Evolutionary conservation across 1,140 invertebrate species (phyloP), one percentile per base, ranked within the genome.

Genomic region (Plectus sambesii): DNA sequence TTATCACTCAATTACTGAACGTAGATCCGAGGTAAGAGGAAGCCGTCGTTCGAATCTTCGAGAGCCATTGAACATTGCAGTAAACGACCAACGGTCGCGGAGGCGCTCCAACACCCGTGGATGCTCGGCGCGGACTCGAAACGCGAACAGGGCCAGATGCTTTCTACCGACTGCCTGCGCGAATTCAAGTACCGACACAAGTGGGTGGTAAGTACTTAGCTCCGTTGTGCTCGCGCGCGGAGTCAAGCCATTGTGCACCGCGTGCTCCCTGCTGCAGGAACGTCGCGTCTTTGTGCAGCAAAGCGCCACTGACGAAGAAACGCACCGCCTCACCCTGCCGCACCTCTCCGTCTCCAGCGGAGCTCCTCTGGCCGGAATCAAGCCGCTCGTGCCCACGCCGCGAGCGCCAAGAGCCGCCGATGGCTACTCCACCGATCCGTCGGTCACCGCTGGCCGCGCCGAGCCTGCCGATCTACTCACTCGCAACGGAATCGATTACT

Each of bases 1-100:
- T 94, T 67, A 82, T 94, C 41, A 75, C 76, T n/a, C 81, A 79
- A 41, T 68, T 93, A 0, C 69, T 94, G 23, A 73, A 53, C 17
- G 30, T 61, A 19, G 55, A 70, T 40, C 62, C 66, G 35, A 29
- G 25, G 56, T 61, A 47, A 58, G 53, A 33, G 29, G 60, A 50
- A 59, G 68, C 15, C 46, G 53, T 1, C 36, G 66, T 3, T 56
- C 60, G 9, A 12, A 47, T 23, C 57, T 58, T 3, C 3, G 19
- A 19, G 0, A n/a, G 25, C 15, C 29, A 27, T 39, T 6, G 4
- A 19, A 5, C n/a, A 24, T 37, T 56, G 33, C 42, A 74, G 70
- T 20, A 55, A 68, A 8, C 62, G 74, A n/a, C 51, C 72, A 55
- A 61, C 64, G 23, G 57, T 71, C 6, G 60, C 60, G 4, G 66